A percentile compares a stretch with the other conserved stretches of the same genome.
These are phyloP conservation scores for Eulithis prunata DNA, from an alignment of 2,888 invertebrate species.

Conservation along the genomic window DNA sequence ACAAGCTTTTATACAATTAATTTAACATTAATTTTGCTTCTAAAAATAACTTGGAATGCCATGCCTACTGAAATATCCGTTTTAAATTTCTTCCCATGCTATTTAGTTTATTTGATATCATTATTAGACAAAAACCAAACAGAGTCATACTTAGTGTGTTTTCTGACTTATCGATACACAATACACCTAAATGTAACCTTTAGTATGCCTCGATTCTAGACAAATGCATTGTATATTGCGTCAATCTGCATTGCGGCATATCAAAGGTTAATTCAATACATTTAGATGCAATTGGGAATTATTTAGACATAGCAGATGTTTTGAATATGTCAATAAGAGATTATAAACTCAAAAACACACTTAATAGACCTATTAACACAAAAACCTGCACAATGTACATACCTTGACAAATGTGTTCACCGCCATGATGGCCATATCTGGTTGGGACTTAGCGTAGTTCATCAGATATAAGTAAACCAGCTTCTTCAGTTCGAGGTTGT, in stretches of 20 bases:
- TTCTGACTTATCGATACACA: neutral
- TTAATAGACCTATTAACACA: conserved; percentile 33
- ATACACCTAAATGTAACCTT: too few relatives aligned
- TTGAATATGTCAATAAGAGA: neutral
- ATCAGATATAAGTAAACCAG: conserved; percentile 99
- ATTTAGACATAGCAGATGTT: too few relatives aligned
- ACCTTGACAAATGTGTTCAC: conserved; percentile 99
- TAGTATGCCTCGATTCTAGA: too few relatives aligned
- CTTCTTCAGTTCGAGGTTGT: conserved; percentile 99
- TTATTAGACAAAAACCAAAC: conserved; percentile 1
- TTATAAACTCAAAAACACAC: conserved; percentile 24
- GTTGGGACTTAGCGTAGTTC: conserved; percentile 99
- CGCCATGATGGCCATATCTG: conserved; percentile 99
- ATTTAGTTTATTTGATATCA: conserved; percentile 11
- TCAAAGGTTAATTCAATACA: too few relatives aligned
- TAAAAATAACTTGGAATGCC: neutral
- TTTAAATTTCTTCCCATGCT: conserved; percentile 21
- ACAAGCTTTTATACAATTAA: too few relatives aligned
- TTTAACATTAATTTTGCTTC: too few relatives aligned
- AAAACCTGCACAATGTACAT: conserved; percentile 51
- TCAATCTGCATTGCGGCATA: too few relatives aligned
- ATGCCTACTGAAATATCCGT: conserved; percentile 12
- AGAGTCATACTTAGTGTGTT: conserved; percentile 17
- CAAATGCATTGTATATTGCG: too few relatives aligned
- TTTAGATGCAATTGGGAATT: too few relatives aligned